A percentile compares a stretch with the other conserved stretches of the same genome.
These are phyloP conservation scores for Achatina immaculata DNA, from an alignment of 1,140 invertebrate genomes.

Conservation along the genomic window DNA sequence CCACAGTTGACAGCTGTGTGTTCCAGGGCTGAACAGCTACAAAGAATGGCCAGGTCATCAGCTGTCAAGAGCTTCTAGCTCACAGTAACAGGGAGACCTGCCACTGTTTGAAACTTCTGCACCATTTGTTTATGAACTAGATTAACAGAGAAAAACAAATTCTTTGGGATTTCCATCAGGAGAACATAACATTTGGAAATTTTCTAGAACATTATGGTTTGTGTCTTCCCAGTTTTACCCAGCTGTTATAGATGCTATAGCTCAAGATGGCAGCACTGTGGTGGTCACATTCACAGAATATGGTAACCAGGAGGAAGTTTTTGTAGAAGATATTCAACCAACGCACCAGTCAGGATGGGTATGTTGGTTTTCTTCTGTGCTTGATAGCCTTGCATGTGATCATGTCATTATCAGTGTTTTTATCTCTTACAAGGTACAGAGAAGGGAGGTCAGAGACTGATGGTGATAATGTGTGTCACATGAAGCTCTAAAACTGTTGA, in stretches of 20 bases:
- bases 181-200: too few species aligned
- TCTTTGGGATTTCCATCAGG: too few species aligned
- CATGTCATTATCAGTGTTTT: neutral
- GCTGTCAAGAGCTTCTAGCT: too few species aligned
- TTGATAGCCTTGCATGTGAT: neutral
- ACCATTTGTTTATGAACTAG: too few species aligned
- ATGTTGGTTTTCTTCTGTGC: neutral
- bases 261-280: slow-evolving; percentile 78
- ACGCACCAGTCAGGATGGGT: slow-evolving; percentile 35
- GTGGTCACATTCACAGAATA: slow-evolving; percentile 89
- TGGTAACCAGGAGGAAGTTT: slow-evolving; percentile 89
- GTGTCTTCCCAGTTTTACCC: slow-evolving; percentile 83
- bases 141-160: too few species aligned
- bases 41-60: too few species aligned
- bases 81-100: too few species aligned
- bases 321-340: slow-evolving; percentile 69
- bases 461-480: neutral
- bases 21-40: too few species aligned
- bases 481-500: neutral
- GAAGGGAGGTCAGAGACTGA: neutral
- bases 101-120: too few species aligned
- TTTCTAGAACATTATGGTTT: too few species aligned
- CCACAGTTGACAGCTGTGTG: too few species aligned
- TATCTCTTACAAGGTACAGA: neutral
- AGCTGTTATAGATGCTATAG: slow-evolving; percentile 84